Conservation (phyloP, 2,113 vertebrate species). For the Coturnix japonica region DNA sequence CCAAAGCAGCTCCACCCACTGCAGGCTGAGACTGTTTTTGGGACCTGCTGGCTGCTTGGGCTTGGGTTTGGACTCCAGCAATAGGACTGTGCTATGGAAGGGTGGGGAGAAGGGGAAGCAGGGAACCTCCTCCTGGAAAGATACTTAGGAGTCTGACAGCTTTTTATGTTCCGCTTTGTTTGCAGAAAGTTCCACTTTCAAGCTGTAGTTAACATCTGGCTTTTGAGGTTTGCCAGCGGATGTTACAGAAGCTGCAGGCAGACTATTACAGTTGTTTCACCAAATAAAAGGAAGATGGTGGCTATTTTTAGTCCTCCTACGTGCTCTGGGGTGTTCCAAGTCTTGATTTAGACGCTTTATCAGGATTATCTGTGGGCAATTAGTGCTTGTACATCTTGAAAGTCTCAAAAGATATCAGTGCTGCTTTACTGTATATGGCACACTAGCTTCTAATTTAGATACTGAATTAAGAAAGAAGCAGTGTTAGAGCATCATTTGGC, state of each 20-base stretch:
- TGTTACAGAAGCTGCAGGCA: not conserved
- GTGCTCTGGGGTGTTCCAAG: not conserved
- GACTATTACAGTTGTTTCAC: not conserved
- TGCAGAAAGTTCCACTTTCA: not conserved
- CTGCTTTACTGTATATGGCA: not conserved
- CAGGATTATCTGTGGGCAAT: not conserved
- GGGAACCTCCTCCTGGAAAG: not conserved
- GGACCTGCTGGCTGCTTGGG: not conserved
- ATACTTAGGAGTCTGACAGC: not conserved
- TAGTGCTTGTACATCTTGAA: not conserved
- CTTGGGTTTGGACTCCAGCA: not conserved
- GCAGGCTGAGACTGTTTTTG: not conserved
- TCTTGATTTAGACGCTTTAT: not conserved
- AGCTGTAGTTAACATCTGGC: not conserved
- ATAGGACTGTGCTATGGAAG: not conserved
- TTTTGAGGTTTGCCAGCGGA: not conserved
- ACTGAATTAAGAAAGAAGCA: not conserved
- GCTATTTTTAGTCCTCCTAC: not conserved
- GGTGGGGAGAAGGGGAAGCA: not conserved
- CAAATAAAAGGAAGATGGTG: not conserved
- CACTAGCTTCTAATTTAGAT: not conserved
- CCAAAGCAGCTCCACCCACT: not conserved
- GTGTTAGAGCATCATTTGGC: not conserved
- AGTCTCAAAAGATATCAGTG: not conserved
- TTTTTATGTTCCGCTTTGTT: constrained; percentile 30